Conservation (phyloP, 2,797 vertebrate genomes). For the Eupleurogrammus muticus region DNA sequence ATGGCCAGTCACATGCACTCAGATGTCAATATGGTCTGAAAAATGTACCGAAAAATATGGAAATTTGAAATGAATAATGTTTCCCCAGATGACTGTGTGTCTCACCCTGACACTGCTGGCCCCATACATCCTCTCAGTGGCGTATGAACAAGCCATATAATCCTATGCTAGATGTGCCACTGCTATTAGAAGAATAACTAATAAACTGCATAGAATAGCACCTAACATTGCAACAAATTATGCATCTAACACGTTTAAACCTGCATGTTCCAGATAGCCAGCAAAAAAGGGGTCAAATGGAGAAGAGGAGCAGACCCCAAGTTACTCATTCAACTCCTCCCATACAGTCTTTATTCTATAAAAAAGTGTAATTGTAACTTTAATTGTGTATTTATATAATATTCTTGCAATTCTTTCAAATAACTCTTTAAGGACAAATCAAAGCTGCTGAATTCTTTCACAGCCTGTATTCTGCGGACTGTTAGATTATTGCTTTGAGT, state of each 20-base stretch:
- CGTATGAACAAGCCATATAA: conserved; percentile 68
- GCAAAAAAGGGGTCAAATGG: conserved; percentile 28
- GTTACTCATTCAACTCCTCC: conserved; percentile 30
- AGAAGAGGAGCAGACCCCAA: conserved; percentile 26
- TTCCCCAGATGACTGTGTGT: conserved; percentile 5
- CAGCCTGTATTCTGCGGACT: conserved; percentile 24
- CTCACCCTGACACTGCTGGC: conserved; percentile 71
- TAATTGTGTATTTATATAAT: conserved; percentile 58
- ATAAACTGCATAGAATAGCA: conserved; percentile 34
- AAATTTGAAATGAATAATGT: too few species aligned
- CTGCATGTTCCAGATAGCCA: conserved; percentile 52
- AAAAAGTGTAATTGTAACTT: conserved; percentile 88
- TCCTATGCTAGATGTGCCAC: conserved; percentile 48
- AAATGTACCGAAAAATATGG: too few species aligned
- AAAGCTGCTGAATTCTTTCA: conserved; percentile 51
- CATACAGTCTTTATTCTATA: conserved; percentile 54
- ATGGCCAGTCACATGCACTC: too few species aligned
- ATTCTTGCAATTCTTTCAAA: conserved; percentile 52
- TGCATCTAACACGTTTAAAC: conserved; percentile 41
- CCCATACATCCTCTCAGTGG: conserved; percentile 58
- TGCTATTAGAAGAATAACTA: conserved; percentile 24
- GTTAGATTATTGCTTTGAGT: conserved; percentile 20
- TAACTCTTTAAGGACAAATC: conserved; percentile 85
- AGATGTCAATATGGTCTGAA: too few species aligned
- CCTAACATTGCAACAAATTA: conserved; percentile 33